Base-by-base conservation (phyloP, 2,797 vertebrate species). In the Stomatorhinus walkeri region DNA sequence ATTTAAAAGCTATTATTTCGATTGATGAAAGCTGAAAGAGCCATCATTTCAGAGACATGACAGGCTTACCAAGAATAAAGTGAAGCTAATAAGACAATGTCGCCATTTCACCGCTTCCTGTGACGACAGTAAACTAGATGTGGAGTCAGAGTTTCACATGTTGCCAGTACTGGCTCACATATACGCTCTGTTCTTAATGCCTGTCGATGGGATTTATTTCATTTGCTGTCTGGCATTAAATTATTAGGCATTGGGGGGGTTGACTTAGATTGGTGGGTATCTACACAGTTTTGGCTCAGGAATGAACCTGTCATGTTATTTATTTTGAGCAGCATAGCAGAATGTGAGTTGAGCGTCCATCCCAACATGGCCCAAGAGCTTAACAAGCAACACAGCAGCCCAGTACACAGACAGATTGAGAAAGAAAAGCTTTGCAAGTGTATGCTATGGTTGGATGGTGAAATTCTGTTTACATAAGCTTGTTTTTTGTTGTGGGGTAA, bases 41-140 rank as follows among this genome's bases (percentile, higher is more conserved):
- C 89, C 49, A 88, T 91, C 87, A 90, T 90, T 89, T 87, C 24
- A 87, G 90, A 91, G 94, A 94, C 92, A 93, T 95, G 95, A 95
- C 94, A 94, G 94, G 92, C 12, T 56, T 61, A 93, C 94, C 93
- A 93, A 95, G 95, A 95, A 95, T 95, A 96, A 94, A 91, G 92
- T 90, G 91, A 90, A 89, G 93, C 94, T 94, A 94, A 94, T 92
- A 94, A 93, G 92, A 94, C 93, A 92, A 91, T 94, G 93, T 94
- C 93, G 94, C 91, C 84, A 90, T 91, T 91, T 72, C 81, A 89
- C 92, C 91, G 92, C 92, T 95, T 93, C 93, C 89, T 92, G 93
- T 94, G 92, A 95, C 46, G 54, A 89, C 28, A 72, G 43, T 85
- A 87, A 72, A 90, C 10, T 9, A 76, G 59, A 43, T 51, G 19